Evolutionary conservation across 2,113 vertebrate species (phyloP), one percentile per base, ranked within the genome.

Genomic region (Nematolebias whitei): DNA sequence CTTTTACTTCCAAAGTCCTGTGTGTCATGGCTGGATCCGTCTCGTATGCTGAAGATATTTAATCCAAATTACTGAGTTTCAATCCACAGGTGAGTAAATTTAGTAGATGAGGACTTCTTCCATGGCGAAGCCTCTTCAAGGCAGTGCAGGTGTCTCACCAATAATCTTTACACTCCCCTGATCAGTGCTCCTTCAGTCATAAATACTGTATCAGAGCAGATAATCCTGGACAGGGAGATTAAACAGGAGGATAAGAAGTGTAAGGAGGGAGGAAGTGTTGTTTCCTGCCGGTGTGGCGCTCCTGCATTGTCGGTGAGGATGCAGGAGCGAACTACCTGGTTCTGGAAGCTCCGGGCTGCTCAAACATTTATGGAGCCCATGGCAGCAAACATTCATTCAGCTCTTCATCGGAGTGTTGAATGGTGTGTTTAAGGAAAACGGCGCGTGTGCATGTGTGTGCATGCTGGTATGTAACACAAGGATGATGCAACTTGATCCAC

Each of bases 321-420:
- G 63, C 61, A 12, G 50, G 78, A 80, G 87, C 84, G 79, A 86
- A 60, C 56, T 63, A 51, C 66, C 74, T 80, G 85, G 79, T 82
- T 78, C 67, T 75, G 69, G 82, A 71, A 74, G 64, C 74, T 66
- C 71, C 41, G 49, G 18, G 65, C 53, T 84, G 73, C 52, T 92
- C 75, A 93, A 92, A 91, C 84, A 88, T 93, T 90, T 60, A 93
- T 92, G 74, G 68, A 74, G 71, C 69, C 52, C 82, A 63, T n/a
- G 83, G 80, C 74, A 88, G 76, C 77, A 85, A 85, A 84, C 52
- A 61, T 67, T 73, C 86, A 76, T 85, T 82, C 86, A 78, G 73
- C 57, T 18, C 70, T 85, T 61, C 76, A 35, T 70, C 75, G 81
- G 68, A 90, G 83, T 72, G 78, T 82, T 62, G 77, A 76, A 76